Evolutionary conservation across 2,113 vertebrate genomes (phyloP).

Genomic region (Calonectris borealis): DNA sequence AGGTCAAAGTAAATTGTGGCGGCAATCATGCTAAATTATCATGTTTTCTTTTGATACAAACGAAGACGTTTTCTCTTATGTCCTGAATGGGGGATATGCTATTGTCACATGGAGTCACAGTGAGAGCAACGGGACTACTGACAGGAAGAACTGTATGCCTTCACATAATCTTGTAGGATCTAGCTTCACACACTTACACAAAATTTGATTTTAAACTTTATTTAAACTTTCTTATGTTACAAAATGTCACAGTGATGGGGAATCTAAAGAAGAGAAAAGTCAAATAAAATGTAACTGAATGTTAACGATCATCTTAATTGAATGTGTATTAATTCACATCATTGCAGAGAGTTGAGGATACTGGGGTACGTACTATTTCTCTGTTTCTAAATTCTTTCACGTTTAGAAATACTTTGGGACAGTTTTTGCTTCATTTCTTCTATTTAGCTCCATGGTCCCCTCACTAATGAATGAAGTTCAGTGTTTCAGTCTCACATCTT

Average conservation of each 20-base stretch:
- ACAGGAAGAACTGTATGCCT: rapidly evolving
- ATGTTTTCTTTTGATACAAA: background rate
- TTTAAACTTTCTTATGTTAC: background rate
- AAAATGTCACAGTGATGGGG: background rate
- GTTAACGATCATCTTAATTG: background rate
- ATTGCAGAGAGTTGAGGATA: background rate
- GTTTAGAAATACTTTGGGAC: background rate
- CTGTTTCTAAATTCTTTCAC: background rate
- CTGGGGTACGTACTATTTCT: background rate
- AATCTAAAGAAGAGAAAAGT: background rate
- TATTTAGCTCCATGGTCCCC: background rate
- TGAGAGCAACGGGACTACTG: background rate
- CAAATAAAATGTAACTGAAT: background rate
- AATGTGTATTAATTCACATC: background rate
- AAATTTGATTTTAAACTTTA: background rate
- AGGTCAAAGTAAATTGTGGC: background rate
- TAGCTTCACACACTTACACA: background rate
- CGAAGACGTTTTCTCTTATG: background rate
- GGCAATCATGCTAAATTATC: background rate
- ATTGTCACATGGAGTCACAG: background rate
- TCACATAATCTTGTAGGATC: background rate
- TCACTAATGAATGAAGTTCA: background rate
- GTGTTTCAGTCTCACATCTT: background rate
- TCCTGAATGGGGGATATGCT: background rate
- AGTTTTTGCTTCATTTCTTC: background rate